These are phyloP conservation scores for Anser brachyrhynchus DNA, from an alignment of 2,113 vertebrate species.

Conservation along the genomic window DNA sequence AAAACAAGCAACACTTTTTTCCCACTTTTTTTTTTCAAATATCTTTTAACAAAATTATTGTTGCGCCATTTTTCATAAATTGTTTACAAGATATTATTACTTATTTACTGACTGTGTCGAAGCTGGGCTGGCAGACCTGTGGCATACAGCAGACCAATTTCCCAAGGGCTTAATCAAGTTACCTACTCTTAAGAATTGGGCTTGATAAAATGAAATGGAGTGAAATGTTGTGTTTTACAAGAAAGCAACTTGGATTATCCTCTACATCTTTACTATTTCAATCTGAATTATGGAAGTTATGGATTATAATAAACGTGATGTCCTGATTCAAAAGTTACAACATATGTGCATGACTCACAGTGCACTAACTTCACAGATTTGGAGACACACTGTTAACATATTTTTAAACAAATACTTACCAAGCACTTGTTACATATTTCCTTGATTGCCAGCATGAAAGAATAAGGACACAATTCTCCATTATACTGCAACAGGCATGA, in stretches of 20 bases:
- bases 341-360: background rate
- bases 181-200: background rate
- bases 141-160: background rate
- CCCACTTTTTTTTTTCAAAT: background rate
- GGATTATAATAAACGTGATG: background rate
- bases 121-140: background rate
- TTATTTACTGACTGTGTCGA: background rate
- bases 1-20: background rate
- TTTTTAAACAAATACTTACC: constrained; percentile 16
- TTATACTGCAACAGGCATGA: background rate
- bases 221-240: background rate
- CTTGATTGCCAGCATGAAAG: background rate
- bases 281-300: background rate
- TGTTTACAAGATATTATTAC: background rate
- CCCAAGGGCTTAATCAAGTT: background rate
- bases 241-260: background rate
- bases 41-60: background rate
- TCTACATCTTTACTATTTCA: background rate
- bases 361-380: background rate
- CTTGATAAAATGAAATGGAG: background rate
- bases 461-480: constrained; percentile 21
- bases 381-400: background rate
- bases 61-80: background rate
- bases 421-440: constrained; percentile 18
- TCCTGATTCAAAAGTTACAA: background rate